Conservation (phyloP, 2,797 vertebrate genomes). For the Cephalopachus bancanus region DNA sequence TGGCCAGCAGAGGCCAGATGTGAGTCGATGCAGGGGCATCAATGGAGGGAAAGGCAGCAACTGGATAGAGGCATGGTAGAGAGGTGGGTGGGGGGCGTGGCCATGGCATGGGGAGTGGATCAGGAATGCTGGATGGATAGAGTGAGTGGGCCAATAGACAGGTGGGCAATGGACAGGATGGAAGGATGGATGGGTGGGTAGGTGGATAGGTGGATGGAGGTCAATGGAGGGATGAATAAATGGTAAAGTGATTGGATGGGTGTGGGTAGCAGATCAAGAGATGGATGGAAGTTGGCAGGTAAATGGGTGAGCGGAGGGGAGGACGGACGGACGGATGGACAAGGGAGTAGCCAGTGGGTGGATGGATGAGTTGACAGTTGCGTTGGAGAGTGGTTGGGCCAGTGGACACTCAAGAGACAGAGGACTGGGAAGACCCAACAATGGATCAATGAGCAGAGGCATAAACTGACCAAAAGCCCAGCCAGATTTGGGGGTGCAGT, state of each 20-base stretch:
- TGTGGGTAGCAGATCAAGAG: neutral
- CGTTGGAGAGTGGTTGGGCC: too few relatives aligned
- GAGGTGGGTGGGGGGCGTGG: too few relatives aligned
- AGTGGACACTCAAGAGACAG: neutral
- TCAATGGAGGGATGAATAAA: neutral
- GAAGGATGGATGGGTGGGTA: too few relatives aligned
- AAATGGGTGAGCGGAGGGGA: neutral
- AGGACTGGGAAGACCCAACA: neutral
- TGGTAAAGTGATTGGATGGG: too few relatives aligned
- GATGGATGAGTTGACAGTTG: neutral
- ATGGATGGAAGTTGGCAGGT: neutral
- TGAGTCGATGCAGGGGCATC: neutral
- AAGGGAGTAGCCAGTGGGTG: too few relatives aligned
- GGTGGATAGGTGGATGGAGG: neutral
- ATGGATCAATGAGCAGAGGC: neutral
- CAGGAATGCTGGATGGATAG: neutral
- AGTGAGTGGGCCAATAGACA: fast-evolving
- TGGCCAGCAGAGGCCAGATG: neutral
- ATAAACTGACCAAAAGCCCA: neutral
- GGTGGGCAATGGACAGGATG: neutral
- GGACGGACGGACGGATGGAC: neutral
- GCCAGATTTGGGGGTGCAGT: neutral
- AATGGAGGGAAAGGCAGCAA: neutral
- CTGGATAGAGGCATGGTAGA: fast-evolving
- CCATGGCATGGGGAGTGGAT: neutral